phyloP scores from a whole-genome alignment of 2,888 invertebrate species.

The Pachydiplax longipennis region DNA sequence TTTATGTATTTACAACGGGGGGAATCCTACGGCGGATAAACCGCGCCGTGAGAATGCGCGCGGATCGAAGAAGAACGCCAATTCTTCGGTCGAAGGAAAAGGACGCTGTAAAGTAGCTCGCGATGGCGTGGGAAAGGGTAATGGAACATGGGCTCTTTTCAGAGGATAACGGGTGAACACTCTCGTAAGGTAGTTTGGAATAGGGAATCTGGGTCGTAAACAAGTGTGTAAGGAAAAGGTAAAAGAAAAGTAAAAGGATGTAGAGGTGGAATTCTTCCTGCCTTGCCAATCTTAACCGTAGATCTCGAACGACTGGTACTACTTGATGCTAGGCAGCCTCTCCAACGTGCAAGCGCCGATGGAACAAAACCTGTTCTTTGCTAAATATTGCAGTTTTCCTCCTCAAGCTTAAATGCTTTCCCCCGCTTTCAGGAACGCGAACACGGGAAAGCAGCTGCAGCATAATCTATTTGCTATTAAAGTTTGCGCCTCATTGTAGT shows the following conservation, averaged over 20 bases:
- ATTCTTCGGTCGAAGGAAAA: background rate
- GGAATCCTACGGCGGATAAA: background rate
- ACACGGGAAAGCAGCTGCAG: no score
- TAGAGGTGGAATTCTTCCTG: background rate
- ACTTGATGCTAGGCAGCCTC: background rate
- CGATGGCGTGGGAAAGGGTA: background rate
- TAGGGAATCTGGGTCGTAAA: slow-evolving; percentile 34
- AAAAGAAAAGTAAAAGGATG: background rate
- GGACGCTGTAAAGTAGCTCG: background rate
- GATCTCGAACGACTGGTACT: background rate
- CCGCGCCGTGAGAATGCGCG: background rate
- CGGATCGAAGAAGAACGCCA: background rate
- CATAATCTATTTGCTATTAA: background rate
- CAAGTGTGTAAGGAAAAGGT: background rate
- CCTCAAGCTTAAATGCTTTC: background rate
- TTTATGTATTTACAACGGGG: background rate
- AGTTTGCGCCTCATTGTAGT: no score
- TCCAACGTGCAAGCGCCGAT: background rate
- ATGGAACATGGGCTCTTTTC: background rate
- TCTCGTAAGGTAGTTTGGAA: background rate
- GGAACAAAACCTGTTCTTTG: background rate
- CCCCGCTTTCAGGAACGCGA: background rate
- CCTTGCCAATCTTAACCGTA: background rate
- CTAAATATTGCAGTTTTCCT: background rate
- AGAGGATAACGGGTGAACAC: background rate